Evolutionary conservation across 2,797 vertebrate genomes (phyloP), one percentile per base, ranked within the genome.

Genomic region (Rhabdomys pumilio): DNA sequence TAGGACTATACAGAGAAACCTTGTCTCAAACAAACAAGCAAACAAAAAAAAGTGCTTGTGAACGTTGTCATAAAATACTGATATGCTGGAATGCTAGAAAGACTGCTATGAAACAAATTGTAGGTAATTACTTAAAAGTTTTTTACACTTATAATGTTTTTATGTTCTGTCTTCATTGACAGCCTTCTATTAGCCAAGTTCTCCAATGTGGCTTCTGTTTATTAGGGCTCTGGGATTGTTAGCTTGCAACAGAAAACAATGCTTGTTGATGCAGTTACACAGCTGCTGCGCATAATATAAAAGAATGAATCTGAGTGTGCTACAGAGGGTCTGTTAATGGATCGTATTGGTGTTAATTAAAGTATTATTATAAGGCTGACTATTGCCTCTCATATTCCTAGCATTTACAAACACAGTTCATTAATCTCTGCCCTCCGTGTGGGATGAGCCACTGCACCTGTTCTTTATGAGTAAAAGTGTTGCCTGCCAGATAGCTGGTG

Each of bases 361-460:
- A 77, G 84, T 92, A 91, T 85, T 96, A 96, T 86, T 97, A 95
- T 97, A 97, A 96, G 72, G 29, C 55, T 96, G 82, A 92, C 61
- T 85, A 38, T 72, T 90, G 41, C n/a, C 50, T 89, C 80, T 95
- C 5, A 0, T 61, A 93, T 95, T 94, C 67, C 84, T 96, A 82
- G 94, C 91, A 96, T 96, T 94, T 90, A 94, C 44, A 97, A 77
- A 95, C 50, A 91, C 29, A 79, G 89, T 95, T 96, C 90, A 96
- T 97, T 97, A 92, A 94, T 96, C 94, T 97, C 94, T 95, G 81
- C 96, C 84, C 81, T 97, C 95, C 87, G 92, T 88, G 7, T 19
- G 57, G 95, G 93, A 91, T 88, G 93, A 94, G 61, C 67, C 81
- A 85, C 50, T 72, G 89, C 90, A 97, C 96, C 96, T 97, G 97